Base-by-base conservation (phyloP, 2,797 vertebrate genomes). In the Hydrocynus forskahlii region DNA sequence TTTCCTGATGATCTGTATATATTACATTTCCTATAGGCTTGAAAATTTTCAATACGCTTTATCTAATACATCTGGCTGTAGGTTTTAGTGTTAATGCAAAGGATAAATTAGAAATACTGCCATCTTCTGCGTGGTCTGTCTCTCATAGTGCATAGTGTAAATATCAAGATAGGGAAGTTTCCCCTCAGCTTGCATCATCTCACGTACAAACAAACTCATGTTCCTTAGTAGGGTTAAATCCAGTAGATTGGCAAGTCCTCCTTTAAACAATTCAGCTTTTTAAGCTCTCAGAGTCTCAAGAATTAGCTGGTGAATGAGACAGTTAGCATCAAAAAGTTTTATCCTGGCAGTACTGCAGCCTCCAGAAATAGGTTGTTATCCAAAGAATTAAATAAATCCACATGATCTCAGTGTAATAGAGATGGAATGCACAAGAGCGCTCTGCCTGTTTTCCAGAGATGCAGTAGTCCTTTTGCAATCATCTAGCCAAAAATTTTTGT, bases 71-170 rank as follows among this genome's bases (percentile, higher is more conserved):
- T 67, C 57, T 75, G 62, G 52, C 4, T 70, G n/a, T 50, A 52
- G 57, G 55, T 16, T 38, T 57, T 67, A 60, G 55, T 71, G 48
- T 75, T 79, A 10, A 63, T 52, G 70, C 55, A 81, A 78, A 70
- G 59, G 76, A 29, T 64, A 70, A 66, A 66, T 57, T 69, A 52
- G 64, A 19, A 25, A 38, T 17, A 35, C 12, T 35, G 8, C 52
- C 50, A 52, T 12, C 12, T 52, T 52, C 40, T 43, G 4, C 7
- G 0, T 4, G 21, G 1, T 17, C 63, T 38, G 14, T 7, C 5
- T 40, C 8, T 17, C 19, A 17, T 5, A 6, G 23, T 29, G 21
- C 12, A 25, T 25, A 25, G 13, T 12, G 59, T 25, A 25, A 60
- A 60, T 25, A 3, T 60, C 59, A 60, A 60, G 21, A 23, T 60